phyloP scores from a whole-genome alignment of 1,140 invertebrate species.

The Saccostrea cuccullata region DNA sequence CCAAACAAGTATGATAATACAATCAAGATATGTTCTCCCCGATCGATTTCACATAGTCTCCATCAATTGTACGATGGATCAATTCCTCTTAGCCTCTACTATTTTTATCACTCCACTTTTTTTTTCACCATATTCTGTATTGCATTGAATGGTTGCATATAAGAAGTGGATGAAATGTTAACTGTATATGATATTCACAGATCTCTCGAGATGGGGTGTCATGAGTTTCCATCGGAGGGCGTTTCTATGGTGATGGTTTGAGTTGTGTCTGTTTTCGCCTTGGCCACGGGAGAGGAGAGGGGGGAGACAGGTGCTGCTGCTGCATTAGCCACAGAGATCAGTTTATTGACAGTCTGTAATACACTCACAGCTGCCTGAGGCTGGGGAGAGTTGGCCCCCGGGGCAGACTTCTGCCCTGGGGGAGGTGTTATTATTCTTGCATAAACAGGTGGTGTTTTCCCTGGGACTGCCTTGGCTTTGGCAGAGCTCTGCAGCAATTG shows the following conservation, averaged over 20 bases:
- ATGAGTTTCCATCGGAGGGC: slow-evolving; percentile 18
- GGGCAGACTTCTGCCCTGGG: slow-evolving; percentile 69
- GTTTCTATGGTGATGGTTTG: slow-evolving; percentile 33
- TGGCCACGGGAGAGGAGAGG: slow-evolving; percentile 33
- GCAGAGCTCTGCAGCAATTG: slow-evolving; percentile 63
- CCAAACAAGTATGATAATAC: neutral
- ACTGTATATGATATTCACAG: neutral
- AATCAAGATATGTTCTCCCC: neutral
- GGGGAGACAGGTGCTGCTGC: slow-evolving; percentile 37
- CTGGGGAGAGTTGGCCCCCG: slow-evolving; percentile 44
- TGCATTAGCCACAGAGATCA: slow-evolving; percentile 54
- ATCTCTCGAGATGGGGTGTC: neutral
- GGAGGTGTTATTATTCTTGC: slow-evolving; percentile 76
- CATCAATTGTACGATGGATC: no score
- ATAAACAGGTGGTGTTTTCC: slow-evolving; percentile 74
- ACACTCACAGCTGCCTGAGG: slow-evolving; percentile 56
- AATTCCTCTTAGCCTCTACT: no score
- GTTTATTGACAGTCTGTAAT: slow-evolving; percentile 68
- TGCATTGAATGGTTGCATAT: slow-evolving; percentile 18
- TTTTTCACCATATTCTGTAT: neutral
- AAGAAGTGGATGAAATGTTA: neutral
- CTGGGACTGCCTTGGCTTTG: slow-evolving; percentile 61
- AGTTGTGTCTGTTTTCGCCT: slow-evolving; percentile 19
- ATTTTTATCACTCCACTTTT: no score
- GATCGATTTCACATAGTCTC: neutral